Base-by-base conservation (phyloP, 2,113 vertebrate species). In the Conger conger region DNA sequence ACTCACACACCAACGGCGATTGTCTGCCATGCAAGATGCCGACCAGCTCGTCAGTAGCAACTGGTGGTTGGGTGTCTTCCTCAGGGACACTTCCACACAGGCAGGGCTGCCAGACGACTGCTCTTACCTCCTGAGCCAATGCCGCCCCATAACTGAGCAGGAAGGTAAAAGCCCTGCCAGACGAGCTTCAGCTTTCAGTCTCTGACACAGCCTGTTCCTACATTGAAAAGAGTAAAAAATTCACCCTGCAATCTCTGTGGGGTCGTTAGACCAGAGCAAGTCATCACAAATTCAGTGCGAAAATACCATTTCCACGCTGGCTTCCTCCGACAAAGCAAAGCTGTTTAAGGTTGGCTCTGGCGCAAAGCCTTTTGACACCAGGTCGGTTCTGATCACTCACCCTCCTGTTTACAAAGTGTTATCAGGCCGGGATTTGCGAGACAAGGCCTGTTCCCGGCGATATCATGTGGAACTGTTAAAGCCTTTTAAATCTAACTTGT, bases 391-490 rank as follows among this genome's bases (percentile, higher is more conserved):
- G 76, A 77, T 79, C 50, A 9, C 30, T 76, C 45, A 80, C 50
- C 42, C 79, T 33, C 80, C 80, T 83, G 33, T 38, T 68, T 60
- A 4, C 81, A 30, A 60, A 83, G 82, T 79, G 20, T 83, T 50
- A 45, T 60, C 18, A 0, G 8, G 45, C 45, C 45, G 5, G 45
- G 45, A 13, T 50, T 15, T 50, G 45, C 45, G 11, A 63, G 57
- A 8, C 3, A 57, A 0, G 57, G 20, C 18, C 18, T 27, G 18
- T 27, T 63, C 57, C 23, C 45, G 1, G 57, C 6, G 20, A 63
- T 7, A 23, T 63, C 57, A 27, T 63, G 23, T 23, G 18, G 57
- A 63, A 63, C 57, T 63, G 18, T 63, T 63, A 3, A 63, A 63
- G 57, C 57, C 57, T 27, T 23, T 63, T 20, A 0, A 23, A 63